phyloP scores from a whole-genome alignment of 2,797 vertebrate genomes.

The Acropternis orthonyx region DNA sequence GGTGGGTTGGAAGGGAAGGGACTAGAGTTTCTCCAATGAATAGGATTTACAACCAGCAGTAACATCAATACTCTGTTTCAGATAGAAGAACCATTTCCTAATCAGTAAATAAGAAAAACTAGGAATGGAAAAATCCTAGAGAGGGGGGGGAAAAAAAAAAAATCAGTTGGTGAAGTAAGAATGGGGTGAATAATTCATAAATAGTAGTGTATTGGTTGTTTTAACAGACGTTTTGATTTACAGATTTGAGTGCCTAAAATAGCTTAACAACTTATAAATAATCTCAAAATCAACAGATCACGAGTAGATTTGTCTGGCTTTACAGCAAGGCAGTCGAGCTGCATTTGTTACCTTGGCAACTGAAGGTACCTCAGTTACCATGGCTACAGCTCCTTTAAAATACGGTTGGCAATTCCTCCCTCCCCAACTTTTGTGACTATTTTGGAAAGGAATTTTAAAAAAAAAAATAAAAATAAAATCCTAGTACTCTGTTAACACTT shows the following conservation, averaged over 20 bases:
- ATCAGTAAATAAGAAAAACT: background rate
- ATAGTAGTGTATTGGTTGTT: constrained; percentile 52
- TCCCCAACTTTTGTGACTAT: constrained; percentile 57
- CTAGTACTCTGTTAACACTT: background rate
- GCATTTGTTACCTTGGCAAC: constrained; percentile 76
- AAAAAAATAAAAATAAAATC: background rate
- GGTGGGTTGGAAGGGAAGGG: background rate
- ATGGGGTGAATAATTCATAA: constrained; percentile 65
- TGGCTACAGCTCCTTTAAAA: constrained; percentile 72
- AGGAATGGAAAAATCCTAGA: background rate
- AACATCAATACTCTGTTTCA: background rate
- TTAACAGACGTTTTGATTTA: constrained; percentile 71
- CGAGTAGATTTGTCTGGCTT: constrained; percentile 77
- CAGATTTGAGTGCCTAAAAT: constrained; percentile 71
- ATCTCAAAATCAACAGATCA: constrained; percentile 75
- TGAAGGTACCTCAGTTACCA: constrained; percentile 73
- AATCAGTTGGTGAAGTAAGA: constrained; percentile 38
- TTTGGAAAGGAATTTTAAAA: background rate
- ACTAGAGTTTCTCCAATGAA: background rate
- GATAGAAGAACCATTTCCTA: background rate
- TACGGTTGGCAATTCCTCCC: constrained; percentile 59
- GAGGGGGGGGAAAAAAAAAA: background rate
- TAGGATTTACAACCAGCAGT: background rate
- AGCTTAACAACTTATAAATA: constrained; percentile 70
- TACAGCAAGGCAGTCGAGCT: constrained; percentile 69